phyloP scores from a whole-genome alignment of 2,113 vertebrate genomes.

The Tichodroma muraria region DNA sequence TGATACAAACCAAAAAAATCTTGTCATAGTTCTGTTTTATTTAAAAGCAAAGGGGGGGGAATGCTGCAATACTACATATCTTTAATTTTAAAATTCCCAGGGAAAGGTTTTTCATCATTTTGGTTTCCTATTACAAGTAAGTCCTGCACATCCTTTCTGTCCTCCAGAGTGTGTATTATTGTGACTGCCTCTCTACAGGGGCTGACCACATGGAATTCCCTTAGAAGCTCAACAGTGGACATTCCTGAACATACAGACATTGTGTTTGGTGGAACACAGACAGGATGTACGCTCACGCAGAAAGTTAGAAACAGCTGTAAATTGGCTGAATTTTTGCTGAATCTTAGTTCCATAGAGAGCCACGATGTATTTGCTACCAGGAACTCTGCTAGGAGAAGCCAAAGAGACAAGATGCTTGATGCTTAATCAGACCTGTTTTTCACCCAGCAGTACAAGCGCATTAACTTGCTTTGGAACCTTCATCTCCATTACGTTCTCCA shows the following conservation, averaged over 20 bases:
- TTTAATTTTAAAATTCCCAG: neutral
- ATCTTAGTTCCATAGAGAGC: neutral
- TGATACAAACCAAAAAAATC: neutral
- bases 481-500: neutral
- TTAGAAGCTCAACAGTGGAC: neutral
- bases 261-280: neutral
- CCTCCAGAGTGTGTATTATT: neutral
- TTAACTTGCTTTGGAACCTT: neutral
- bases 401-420: neutral
- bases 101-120: neutral
- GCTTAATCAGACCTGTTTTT: neutral
- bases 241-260: neutral
- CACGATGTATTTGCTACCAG: neutral
- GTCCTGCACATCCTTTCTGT: neutral
- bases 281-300: neutral
- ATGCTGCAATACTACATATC: neutral
- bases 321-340: neutral
- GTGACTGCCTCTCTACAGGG: neutral
- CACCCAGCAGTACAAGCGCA: neutral
- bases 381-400: neutral
- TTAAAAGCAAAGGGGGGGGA: neutral
- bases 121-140: neutral
- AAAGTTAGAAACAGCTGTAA: neutral
- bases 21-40: neutral
- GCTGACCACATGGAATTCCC: neutral